Evolutionary conservation across 2,888 invertebrate genomes (phyloP).

Genomic region (Eugnorisma glareosa): DNA sequence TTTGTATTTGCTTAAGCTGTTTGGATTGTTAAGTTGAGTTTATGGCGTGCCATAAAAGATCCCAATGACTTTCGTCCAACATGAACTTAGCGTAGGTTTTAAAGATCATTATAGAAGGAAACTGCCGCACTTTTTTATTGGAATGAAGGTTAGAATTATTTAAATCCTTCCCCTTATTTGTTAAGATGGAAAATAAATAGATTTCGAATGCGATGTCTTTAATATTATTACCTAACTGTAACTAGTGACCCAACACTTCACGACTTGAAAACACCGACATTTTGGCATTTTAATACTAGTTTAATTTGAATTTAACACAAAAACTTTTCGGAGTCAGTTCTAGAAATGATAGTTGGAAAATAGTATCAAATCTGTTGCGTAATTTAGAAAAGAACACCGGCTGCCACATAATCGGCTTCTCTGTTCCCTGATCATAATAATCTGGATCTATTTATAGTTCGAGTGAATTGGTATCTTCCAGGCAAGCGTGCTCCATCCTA

Average conservation of each 20-base stretch:
- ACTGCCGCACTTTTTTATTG: no score
- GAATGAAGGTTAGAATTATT: no score
- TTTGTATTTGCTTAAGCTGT: slow-evolving; percentile 55
- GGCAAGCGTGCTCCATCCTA: no score
- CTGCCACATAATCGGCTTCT: no score
- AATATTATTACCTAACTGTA: neutral
- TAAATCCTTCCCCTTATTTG: neutral
- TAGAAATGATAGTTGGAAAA: neutral
- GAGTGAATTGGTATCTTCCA: no score
- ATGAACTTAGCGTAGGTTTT: slow-evolving; percentile 21
- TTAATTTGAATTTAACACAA: neutral
- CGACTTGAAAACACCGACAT: no score
- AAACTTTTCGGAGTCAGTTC: neutral
- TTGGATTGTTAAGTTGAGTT: slow-evolving; percentile 57
- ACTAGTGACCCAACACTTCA: no score
- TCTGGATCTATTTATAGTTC: no score
- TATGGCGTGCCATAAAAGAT: slow-evolving; percentile 38
- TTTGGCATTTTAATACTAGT: no score
- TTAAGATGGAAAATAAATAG: neutral
- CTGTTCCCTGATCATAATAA: no score
- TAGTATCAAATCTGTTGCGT: neutral
- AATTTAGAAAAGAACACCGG: neutral
- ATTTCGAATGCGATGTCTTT: neutral
- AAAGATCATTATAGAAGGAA: slow-evolving; percentile 13
- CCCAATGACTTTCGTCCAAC: slow-evolving; percentile 20